phyloP scores from a whole-genome alignment of 2,888 invertebrate species.

The Tetranychus truncatus region DNA sequence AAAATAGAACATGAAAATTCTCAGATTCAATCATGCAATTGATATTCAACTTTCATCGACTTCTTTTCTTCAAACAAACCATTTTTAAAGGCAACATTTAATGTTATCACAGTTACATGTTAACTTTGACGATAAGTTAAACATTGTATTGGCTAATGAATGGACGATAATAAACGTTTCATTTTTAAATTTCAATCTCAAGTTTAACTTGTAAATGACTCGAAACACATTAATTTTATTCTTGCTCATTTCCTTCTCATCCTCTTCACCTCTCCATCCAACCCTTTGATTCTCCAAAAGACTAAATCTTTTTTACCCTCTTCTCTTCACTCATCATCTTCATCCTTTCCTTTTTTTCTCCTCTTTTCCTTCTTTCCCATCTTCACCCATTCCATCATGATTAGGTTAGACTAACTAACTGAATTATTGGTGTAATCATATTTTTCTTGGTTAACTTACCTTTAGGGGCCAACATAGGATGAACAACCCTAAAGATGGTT shows the following conservation, averaged over 20 bases:
- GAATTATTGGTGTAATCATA: background rate
- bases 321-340: background rate
- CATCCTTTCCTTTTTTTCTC: background rate
- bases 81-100: too few relatives aligned
- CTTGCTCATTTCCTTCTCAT: background rate
- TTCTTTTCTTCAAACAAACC: too few relatives aligned
- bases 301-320: too few relatives aligned
- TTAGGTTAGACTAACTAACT: background rate
- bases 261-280: background rate
- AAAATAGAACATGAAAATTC: too few relatives aligned
- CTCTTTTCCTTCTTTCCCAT: too few relatives aligned
- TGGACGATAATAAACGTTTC: background rate
- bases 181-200: too few relatives aligned
- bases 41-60: too few relatives aligned
- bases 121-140: background rate
- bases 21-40: too few relatives aligned
- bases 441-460: background rate
- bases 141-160: background rate
- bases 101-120: background rate
- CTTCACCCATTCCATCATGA: background rate
- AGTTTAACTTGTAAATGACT: background rate
- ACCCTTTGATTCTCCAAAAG: too few relatives aligned
- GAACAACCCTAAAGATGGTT: background rate
- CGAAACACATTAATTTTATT: background rate
- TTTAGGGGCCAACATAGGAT: too few relatives aligned